These are phyloP conservation scores for Leptinotarsa haldemani DNA, from an alignment of 2,888 invertebrate species.

Conservation along the genomic window DNA sequence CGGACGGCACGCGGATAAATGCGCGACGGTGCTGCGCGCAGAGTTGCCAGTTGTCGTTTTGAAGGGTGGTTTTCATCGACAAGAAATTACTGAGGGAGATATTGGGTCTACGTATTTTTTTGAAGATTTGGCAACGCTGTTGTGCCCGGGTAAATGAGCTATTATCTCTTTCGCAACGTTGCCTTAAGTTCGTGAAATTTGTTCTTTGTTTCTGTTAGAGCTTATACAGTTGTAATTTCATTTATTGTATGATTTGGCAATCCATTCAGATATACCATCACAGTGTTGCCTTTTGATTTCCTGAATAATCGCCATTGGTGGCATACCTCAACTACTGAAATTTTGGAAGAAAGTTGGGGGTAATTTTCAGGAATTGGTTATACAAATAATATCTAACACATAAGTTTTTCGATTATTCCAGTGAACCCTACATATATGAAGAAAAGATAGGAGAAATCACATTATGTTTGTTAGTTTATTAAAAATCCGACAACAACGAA, in stretches of 20 bases:
- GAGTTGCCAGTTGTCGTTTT: slow-evolving; percentile 18
- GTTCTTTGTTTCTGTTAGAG: not conserved
- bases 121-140: not conserved
- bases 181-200: not conserved
- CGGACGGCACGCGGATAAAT: slow-evolving; percentile 40
- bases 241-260: not conserved
- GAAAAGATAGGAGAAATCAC: too few species aligned
- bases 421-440: too few species aligned
- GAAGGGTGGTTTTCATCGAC: not conserved
- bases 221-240: not conserved
- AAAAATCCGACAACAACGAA: too few species aligned
- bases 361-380: too few species aligned
- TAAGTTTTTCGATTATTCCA: too few species aligned
- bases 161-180: not conserved
- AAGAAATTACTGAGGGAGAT: not conserved
- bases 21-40: slow-evolving; percentile 10
- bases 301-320: too few species aligned
- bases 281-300: too few species aligned
- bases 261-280: not conserved
- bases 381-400: too few species aligned
- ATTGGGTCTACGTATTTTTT: not conserved
- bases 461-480: too few species aligned
- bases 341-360: too few species aligned
- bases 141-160: not conserved
- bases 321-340: too few species aligned